Base-by-base conservation (phyloP, 2,113 vertebrate genomes). In the Ondatra zibethicus region DNA sequence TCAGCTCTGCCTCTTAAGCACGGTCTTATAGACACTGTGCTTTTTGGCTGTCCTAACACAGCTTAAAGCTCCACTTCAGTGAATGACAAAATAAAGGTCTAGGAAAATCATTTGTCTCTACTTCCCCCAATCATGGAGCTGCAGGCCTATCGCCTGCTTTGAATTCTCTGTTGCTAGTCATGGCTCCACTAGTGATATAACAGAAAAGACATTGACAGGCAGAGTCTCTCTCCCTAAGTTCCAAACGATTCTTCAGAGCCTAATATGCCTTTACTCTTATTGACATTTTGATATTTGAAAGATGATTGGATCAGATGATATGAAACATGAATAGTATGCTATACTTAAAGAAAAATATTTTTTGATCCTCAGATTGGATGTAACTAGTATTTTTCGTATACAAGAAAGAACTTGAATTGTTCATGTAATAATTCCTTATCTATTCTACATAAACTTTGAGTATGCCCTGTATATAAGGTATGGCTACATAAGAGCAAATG, bases 171-270 rank as follows among this genome's bases (percentile, higher is more conserved):
- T 72, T 23, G n/a, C 2, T 91, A 82, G 52, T 78, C 80, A 65
- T 90, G 45, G 25, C 66, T 88, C 42, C 61, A 63, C 47, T 70
- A 92, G 33, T 21, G 50, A 6, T 61, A 55, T 86, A 12, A 29
- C 19, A 96, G 73, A 91, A 89, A 87, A 29, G 10, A 33, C 86
- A 68, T 89, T 93, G 63, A 73, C 66, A 96, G 36, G 33, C 17
- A 39, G 31, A 91, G 16, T 52, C 8, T 92, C 13, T 73, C 21
- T 85, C 23, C 80, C 23, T 84, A 81, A 90, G 19, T 63, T 95
- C 19, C 89, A 65, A 84, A 81, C 33, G 12, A 85, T 88, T 81
- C 55, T 31, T 63, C 78, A 90, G 12, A 68, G 19, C 36, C n/a
- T 81, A 73, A 80, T 95, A 94, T 55, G n/a, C 0, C 39, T 89